Base-by-base conservation (phyloP, 2,888 invertebrate species). In the Periphyllus acericola region DNA sequence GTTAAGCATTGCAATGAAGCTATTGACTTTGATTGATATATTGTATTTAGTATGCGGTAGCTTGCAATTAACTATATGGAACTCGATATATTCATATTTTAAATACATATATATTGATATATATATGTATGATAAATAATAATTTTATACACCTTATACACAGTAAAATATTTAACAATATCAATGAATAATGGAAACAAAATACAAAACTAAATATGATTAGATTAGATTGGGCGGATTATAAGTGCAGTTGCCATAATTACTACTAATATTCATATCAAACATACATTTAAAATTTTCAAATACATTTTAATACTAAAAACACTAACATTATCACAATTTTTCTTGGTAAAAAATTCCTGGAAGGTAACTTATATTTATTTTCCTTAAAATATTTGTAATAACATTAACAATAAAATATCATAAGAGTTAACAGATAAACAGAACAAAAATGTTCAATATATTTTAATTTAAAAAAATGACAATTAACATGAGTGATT, bases 331-430 rank as follows among this genome's bases (percentile, higher is more conserved):
- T 80, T 87, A 87, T 87, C 87, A 87, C 87, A 87, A 81, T 87
- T 86, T 86, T 81, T 80, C 87, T 40, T 87, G 81, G 87, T 87
- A 87, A 74, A 87, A 86, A 87, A 74, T 87, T 80, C n/a, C 36
- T 81, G 81, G 80, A 87, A 87, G 87, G 80, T 87, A 87, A 87
- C 87, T 87, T 87, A 87, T 80, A 87, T 14, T 66, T 80, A 74
- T 60, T 72, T 80, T 71, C 71, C 85, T 86, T 86, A 86, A 86
- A 83, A 55, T 74, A 83, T 71, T 60, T 74, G 21, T 87, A 81
- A 80, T 74, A 87, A 87, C 60, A 55, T 66, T 74, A 60, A 32
- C 29, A 87, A 79, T 87, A 87, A 81, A 87, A 87, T 87, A 80
- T 80, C 46, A 75, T 80, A 81, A 46, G 40, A 74, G 72, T 87